Base-by-base conservation (phyloP, 1,140 invertebrate genomes). In the Laupala kohalensis region DNA sequence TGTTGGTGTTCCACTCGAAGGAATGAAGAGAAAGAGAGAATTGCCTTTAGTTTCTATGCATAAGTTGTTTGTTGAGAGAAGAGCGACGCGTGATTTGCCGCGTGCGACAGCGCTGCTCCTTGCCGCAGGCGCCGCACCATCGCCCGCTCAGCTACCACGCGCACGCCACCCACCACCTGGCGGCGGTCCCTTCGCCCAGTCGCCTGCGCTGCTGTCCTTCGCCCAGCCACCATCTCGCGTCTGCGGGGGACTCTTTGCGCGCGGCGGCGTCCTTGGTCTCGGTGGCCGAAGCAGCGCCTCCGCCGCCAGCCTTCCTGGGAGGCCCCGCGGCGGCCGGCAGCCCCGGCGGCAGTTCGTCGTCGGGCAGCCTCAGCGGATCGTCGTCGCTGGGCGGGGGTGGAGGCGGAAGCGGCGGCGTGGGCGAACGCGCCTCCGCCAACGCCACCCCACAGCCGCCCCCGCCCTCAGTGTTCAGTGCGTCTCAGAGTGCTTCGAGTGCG, bases 111-210 rank as follows among this genome's bases (percentile, higher is more conserved):
- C 9, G 25, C 76, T 79, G 6, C 79, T 81, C 69, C 69, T n/a
- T 6, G 69, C 67, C 27, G 6, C 63, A 23, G 37, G 67, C 68
- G n/a, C 71, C 23, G 15, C 72, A 28, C 28, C 72, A 0, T 15
- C 78, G 77, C 13, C 77, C 81, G 1, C 67, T 81, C 5, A 76
- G 78, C 19, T 80, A 75, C 69, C 79, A 78, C 69, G 73, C 75
- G 37, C 74, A 77, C 27, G n/a, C n/a, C 75, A 78, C 69, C 75
- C 29, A 4, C 9, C 3, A 26, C 25, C 69, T 24, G 6, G 37
- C 25, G 25, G 67, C 62, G 19, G 64, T 65, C 3, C 30, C 27
- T 4, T 65, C 64, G 6, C 30, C 27, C 71, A 37, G 71, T 13
- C 71, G 65, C 28, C 64, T 37, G n/a, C 71, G 71, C 19, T 72